A percentile compares a stretch with the other conserved stretches of the same genome.
These are phyloP conservation scores for Jordanella pulchra DNA, from an alignment of 2,797 vertebrate genomes.

Conservation along the genomic window DNA sequence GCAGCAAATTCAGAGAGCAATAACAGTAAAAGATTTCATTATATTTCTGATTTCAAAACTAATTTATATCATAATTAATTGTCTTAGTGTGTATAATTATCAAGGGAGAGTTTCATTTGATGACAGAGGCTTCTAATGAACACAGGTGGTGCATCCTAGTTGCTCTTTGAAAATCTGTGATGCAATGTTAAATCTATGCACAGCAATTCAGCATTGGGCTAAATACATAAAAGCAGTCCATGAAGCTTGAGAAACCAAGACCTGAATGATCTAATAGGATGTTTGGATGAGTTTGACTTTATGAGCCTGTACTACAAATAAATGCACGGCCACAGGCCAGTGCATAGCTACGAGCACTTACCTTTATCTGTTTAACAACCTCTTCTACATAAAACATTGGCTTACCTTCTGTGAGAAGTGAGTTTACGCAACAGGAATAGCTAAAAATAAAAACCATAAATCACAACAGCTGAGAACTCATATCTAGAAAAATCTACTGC, in stretches of 20 bases:
- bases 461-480: neutral
- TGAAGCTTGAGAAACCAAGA: neutral
- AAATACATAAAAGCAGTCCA: neutral
- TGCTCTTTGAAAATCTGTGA: neutral
- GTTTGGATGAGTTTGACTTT: neutral
- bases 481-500: too few species aligned
- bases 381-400: neutral
- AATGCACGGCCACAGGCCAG: neutral
- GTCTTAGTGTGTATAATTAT: neutral
- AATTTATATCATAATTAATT: conserved; percentile 5
- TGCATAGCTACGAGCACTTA: neutral
- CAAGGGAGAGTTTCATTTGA: neutral
- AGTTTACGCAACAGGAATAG: neutral
- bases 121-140: conserved; percentile 1
- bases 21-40: conserved; percentile 1
- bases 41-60: neutral
- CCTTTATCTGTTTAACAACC: neutral
- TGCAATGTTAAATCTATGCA: neutral
- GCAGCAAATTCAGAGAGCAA: neutral
- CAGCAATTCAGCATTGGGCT: neutral
- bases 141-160: neutral
- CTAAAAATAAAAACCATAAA: neutral
- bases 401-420: neutral
- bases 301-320: neutral
- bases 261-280: conserved; percentile 6